Base-by-base conservation (phyloP, 2,797 vertebrate species). In the Pangasius sanitwongsei region DNA sequence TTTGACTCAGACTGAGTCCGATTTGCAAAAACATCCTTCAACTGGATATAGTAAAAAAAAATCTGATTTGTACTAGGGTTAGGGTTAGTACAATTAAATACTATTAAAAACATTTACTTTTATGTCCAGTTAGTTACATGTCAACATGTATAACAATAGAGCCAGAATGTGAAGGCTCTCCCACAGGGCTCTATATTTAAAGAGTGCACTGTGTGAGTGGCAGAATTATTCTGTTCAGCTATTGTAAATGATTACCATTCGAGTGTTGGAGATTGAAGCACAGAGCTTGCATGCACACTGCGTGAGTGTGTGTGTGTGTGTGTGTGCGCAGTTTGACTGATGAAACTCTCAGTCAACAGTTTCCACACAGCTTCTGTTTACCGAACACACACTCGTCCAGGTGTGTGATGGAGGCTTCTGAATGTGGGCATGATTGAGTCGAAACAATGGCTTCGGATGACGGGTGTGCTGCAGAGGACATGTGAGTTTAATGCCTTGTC, bases 351-450 rank as follows among this genome's bases (percentile, higher is more conserved):
- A 80, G 83, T 80, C 61, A 80, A 70, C 37, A 63, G 82, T 67
- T 83, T 83, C 81, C 69, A 72, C 23, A 87, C 83, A 69, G 31
- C 37, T 25, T 57, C 31, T 85, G 59, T 84, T 85, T 88, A 89
- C 50, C 6, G 61, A 67, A 80, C 87, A 86, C 72, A 78, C 83
- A 69, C 57, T 44, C 50, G 9, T 25, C 61, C 86, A 65, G 75
- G 86, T 81, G 83, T 86, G 75, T 78, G 44, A 86, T 50, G 61
- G 37, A 77, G 61, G 74, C 50, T 41, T 89, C 69, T 65, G 59
- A 75, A 88, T 61, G 55, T 74, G 37, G 85, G 85, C 70, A 44
- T 86, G 85, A 86, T 75, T 86, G 70, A 86, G 57, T 70, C 65
- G 55, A 44, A 75, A 88, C 69, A 83, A 69, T 61, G 87, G 55